phyloP scores from a whole-genome alignment of 2,113 vertebrate genomes.

The Nothoprocta pentlandii region DNA sequence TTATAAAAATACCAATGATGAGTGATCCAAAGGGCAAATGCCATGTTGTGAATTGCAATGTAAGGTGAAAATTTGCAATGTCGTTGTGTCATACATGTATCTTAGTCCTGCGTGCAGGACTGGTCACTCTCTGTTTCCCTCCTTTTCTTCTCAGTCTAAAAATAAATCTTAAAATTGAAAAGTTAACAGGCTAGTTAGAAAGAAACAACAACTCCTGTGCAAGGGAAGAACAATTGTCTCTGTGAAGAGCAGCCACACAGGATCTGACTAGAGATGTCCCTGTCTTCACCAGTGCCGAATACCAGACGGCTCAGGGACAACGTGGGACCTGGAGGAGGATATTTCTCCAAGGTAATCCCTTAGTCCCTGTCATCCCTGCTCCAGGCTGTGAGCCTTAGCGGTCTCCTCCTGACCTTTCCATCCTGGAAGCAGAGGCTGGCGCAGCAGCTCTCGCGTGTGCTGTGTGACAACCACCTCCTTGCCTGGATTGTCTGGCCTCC shows the following conservation, averaged over 20 bases:
- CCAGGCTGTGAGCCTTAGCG: background rate
- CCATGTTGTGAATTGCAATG: background rate
- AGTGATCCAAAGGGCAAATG: background rate
- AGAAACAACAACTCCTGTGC: background rate
- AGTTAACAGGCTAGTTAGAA: background rate
- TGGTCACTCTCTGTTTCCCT: background rate
- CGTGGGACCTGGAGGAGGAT: background rate
- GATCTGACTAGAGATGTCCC: background rate
- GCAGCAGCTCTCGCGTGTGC: slow-evolving; percentile 4
- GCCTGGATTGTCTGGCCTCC: slow-evolving; percentile 28
- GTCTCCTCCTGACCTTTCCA: background rate
- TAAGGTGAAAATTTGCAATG: background rate
- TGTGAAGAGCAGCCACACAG: background rate
- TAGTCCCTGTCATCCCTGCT: background rate
- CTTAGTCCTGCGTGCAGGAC: background rate
- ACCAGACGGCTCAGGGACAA: background rate
- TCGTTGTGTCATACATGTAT: background rate
- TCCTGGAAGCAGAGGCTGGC: background rate
- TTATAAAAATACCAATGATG: background rate
- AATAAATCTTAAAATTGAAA: background rate
- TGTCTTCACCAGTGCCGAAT: background rate
- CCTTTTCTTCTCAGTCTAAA: background rate
- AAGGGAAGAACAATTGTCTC: background rate
- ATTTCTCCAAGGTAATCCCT: background rate
- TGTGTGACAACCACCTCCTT: slow-evolving; percentile 5